Evolutionary conservation across 2,113 vertebrate species (phyloP).

Genomic region (Crypturellus undulatus): DNA sequence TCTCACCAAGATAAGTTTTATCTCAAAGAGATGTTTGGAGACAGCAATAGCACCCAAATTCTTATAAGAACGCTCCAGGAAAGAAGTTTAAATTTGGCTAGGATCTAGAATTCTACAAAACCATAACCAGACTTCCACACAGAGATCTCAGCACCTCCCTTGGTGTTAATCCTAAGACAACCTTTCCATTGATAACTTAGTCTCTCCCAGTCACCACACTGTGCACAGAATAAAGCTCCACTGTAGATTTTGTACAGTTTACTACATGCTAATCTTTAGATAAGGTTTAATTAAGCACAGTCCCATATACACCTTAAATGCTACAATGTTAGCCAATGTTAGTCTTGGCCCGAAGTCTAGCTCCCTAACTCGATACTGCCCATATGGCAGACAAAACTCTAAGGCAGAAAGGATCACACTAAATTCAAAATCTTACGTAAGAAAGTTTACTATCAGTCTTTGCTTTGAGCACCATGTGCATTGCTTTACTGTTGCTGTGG

Average conservation of each 20-base stretch:
- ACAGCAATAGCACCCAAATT: not conserved
- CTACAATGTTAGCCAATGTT: not conserved
- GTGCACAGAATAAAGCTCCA: not conserved
- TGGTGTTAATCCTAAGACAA: not conserved
- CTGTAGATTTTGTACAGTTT: not conserved
- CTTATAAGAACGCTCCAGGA: not conserved
- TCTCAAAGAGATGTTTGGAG: not conserved
- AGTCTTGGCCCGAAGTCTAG: not conserved
- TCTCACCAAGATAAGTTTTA: not conserved
- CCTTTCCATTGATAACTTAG: not conserved
- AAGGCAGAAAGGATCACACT: not conserved
- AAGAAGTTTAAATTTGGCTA: not conserved
- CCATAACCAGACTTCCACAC: not conserved
- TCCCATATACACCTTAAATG: not conserved
- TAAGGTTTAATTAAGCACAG: not conserved
- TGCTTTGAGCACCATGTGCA: not conserved
- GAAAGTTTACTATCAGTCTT: not conserved
- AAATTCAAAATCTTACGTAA: not conserved
- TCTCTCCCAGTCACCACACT: not conserved
- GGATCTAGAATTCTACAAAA: not conserved
- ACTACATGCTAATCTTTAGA: not conserved
- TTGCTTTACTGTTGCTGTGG: not conserved
- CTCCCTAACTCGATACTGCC: not conserved
- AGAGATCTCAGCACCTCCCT: not conserved
- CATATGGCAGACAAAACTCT: not conserved